A percentile compares a stretch with the other conserved stretches of the same genome.
Conservation (phyloP, 2,797 vertebrate species). For the Myotis findleyi region DNA sequence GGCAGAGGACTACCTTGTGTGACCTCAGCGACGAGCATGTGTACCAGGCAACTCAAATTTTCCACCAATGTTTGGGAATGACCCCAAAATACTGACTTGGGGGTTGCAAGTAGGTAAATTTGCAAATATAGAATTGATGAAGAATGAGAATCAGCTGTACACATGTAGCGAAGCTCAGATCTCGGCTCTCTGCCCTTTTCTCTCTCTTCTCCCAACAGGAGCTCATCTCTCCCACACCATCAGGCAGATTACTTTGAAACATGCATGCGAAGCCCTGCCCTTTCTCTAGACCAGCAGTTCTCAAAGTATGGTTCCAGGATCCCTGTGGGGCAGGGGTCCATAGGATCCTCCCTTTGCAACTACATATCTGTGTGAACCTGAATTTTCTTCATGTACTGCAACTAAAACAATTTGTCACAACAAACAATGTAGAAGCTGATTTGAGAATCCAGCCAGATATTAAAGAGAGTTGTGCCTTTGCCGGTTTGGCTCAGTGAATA, state of each 20-base stretch:
- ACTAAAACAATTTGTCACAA: neutral
- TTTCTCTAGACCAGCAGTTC: neutral
- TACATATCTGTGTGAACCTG: neutral
- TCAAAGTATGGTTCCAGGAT: neutral
- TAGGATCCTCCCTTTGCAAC: neutral
- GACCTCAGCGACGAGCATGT: neutral
- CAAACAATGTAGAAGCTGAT: neutral
- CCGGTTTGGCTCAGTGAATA: too few relatives aligned
- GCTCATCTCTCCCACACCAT: neutral
- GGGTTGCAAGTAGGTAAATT: neutral
- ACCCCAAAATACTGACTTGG: neutral
- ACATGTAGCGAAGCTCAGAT: neutral
- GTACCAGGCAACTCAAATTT: neutral
- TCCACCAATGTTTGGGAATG: neutral
- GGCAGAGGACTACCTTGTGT: neutral
- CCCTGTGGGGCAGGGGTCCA: too few relatives aligned
- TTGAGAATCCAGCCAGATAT: neutral
- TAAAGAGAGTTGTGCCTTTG: neutral
- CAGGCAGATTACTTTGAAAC: neutral
- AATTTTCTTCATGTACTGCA: neutral
- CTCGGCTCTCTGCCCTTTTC: neutral
- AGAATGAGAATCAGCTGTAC: neutral
- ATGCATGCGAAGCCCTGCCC: neutral
- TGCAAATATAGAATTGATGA: neutral
- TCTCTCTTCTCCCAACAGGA: neutral